Conservation (phyloP, 2,113 vertebrate species). For the Bubo bubo region DNA sequence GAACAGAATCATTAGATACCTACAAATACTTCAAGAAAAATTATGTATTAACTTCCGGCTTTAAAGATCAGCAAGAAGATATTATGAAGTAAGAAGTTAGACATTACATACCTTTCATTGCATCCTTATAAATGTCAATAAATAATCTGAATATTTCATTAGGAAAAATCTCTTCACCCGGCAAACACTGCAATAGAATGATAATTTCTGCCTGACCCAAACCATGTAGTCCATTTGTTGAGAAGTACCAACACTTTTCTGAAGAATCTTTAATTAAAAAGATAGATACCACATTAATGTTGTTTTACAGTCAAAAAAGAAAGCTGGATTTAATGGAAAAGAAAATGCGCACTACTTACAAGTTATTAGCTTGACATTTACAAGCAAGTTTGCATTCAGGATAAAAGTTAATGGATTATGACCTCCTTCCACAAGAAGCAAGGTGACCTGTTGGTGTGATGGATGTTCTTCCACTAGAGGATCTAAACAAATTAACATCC, state of each 20-base stretch:
- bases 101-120: slow-evolving; percentile 82
- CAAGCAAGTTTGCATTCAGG: slow-evolving; percentile 91
- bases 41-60: neutral
- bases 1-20: neutral
- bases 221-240: slow-evolving; percentile 89
- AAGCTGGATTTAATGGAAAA: neutral
- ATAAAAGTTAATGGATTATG: slow-evolving; percentile 87
- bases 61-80: neutral
- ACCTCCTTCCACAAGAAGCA: slow-evolving; percentile 81
- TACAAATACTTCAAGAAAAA: neutral
- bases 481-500: slow-evolving; percentile 67
- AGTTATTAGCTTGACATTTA: slow-evolving; percentile 87
- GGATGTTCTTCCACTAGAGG: slow-evolving; percentile 84
- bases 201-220: slow-evolving; percentile 92
- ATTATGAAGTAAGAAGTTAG: neutral
- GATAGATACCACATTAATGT: neutral
- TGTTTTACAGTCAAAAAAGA: neutral
- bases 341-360: slow-evolving; percentile 79
- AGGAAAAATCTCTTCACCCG: slow-evolving; percentile 86
- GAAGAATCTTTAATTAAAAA: slow-evolving; percentile 79
- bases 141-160: slow-evolving; percentile 88
- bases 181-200: slow-evolving; percentile 85
- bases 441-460: slow-evolving; percentile 79
- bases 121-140: slow-evolving; percentile 89
- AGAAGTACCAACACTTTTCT: slow-evolving; percentile 91